Base-by-base conservation (phyloP, 2,113 vertebrate species). In the Microcebus lehilahytsara region DNA sequence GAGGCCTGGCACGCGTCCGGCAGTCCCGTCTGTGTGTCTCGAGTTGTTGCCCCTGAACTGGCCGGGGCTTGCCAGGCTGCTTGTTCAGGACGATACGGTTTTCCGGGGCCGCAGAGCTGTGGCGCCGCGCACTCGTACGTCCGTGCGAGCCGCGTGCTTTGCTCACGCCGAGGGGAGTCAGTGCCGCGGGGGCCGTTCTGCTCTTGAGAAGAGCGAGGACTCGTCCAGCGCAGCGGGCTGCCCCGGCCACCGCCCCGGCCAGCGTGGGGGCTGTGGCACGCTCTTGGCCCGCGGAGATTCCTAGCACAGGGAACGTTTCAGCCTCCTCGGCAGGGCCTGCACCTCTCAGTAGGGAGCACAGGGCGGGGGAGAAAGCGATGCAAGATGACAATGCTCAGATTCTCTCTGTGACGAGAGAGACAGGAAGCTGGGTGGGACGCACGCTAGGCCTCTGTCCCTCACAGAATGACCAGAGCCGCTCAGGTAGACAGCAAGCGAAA, bases 231-330 rank as follows among this genome's bases (percentile, higher is more conserved):
- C 53, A 56, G 53, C 6, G 6, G 53, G 53, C 53, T 19, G 17
- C 53, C 53, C 53, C 53, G 0, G 17, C 53, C 53, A 19, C 17
- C 5, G 17, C 53, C 14, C 53, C 1, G 17, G 53, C 53, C 17
- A 19, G 53, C 5, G 16, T 56, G 53, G 53, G 19, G 19, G 53
- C 53, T 6, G 53, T 6, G 53, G 53, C 53, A 19, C 1, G 17
- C 53, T 56, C 17, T 2, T 2, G 7, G 5, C 40, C 32, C 9
- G n/a, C 3, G 11, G 42, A 17, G 51, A 56, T 56, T 20, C 77
- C 22, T 3, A 42, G 13, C 79, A 60, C 14, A 30, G n/a, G n/a
- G 30, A 19, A 6, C 8, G 4, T 22, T 16, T 30, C n/a, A 0
- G 6, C n/a, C 30, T 86, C 69, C 42, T n/a, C 23, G 11, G 34